These are phyloP conservation scores for Daphoenositta chrysoptera DNA, from an alignment of 2,113 vertebrate species.

Conservation along the genomic window DNA sequence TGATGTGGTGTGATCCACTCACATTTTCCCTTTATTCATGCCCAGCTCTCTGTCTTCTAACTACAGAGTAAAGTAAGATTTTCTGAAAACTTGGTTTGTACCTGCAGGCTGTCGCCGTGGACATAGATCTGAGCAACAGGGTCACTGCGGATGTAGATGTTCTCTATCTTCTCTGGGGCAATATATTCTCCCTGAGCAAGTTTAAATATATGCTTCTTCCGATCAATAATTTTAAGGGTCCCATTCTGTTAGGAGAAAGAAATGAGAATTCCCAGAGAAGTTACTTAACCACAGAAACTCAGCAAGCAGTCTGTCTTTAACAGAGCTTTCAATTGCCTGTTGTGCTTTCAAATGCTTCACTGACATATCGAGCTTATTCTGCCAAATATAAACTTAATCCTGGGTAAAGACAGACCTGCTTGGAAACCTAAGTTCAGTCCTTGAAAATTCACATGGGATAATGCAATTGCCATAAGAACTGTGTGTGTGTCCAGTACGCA, in stretches of 20 bases:
- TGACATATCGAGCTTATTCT: not conserved
- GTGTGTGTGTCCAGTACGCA: slow-evolving; percentile 56
- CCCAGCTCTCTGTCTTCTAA: not conserved
- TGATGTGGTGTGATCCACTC: accelerated
- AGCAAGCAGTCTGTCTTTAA: not conserved
- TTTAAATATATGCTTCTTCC: slow-evolving; percentile 99
- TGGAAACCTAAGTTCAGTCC: not conserved
- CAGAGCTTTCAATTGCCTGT: not conserved
- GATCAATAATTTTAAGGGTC: slow-evolving; percentile 94
- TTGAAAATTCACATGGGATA: not conserved
- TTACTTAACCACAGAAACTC: not conserved
- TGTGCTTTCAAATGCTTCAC: not conserved
- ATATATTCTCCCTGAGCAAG: slow-evolving; percentile 97
- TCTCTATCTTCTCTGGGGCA: slow-evolving; percentile 97
- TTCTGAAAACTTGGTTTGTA: not conserved
- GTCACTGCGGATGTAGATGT: slow-evolving; percentile 93
- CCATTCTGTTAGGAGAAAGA: slow-evolving; percentile 79
- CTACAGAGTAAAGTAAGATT: not conserved
- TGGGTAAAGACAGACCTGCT: not conserved
- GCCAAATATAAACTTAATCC: not conserved
- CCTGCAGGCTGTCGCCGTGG: slow-evolving; percentile 96
- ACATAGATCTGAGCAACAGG: slow-evolving; percentile 92
- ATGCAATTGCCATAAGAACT: not conserved
- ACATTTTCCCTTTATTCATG: accelerated
- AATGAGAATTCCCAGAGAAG: not conserved